phyloP scores from a whole-genome alignment of 1,140 invertebrate genomes.

The Pseudomyrmex dendroicus region DNA sequence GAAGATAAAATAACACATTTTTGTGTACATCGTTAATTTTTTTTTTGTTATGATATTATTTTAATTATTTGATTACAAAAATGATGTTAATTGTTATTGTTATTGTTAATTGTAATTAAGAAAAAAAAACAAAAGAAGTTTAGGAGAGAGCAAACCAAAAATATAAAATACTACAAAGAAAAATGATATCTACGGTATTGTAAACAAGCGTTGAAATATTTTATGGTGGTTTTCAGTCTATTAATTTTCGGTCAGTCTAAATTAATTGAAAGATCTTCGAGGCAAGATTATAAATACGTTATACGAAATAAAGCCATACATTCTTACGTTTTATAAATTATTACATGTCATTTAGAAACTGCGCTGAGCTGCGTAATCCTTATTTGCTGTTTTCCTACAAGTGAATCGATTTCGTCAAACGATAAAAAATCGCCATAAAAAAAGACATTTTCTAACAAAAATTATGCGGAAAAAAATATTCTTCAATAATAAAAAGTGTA shows the following conservation, averaged over 20 bases:
- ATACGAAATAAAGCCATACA: conserved; percentile 30
- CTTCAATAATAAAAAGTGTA: conserved; percentile 1
- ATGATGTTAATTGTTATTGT: not conserved
- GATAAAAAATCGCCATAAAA: not conserved
- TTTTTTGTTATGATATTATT: not conserved
- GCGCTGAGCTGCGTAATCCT: not conserved
- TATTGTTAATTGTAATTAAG: too few species aligned
- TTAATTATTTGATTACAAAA: not conserved
- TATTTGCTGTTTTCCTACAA: not conserved
- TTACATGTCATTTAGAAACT: not conserved
- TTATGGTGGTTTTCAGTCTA: conserved; percentile 60
- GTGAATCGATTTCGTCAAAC: not conserved
- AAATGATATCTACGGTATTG: conserved; percentile 17
- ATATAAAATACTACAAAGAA: not conserved
- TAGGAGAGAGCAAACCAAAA: not conserved
- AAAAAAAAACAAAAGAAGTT: conserved; percentile 19
- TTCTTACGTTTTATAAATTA: not conserved
- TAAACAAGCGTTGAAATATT: conserved; percentile 25
- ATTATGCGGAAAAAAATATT: not conserved
- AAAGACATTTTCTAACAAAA: not conserved
- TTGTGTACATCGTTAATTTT: not conserved
- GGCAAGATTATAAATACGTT: conserved; percentile 41
- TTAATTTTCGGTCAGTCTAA: conserved; percentile 65
- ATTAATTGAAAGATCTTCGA: conserved; percentile 12
- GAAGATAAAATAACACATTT: not conserved